A percentile compares a stretch with the other conserved stretches of the same genome.
Evolutionary conservation across 2,113 vertebrate genomes (phyloP).

Genomic region (Capra hircus): DNA sequence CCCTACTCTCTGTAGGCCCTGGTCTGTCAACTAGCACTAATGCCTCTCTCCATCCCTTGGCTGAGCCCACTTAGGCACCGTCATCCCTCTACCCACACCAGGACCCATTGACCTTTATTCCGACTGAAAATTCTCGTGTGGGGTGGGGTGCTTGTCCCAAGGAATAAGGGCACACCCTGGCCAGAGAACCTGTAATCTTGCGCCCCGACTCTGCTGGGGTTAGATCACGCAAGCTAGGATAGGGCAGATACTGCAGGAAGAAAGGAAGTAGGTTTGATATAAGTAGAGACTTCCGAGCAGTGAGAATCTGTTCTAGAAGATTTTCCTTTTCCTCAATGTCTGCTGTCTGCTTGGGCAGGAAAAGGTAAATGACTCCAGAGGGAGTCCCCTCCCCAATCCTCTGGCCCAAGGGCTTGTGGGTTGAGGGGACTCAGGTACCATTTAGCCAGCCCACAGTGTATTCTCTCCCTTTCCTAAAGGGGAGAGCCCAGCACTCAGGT

Average conservation of each 20-base stretch:
- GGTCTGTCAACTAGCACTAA: background rate
- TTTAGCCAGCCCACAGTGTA: background rate
- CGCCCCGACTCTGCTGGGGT: background rate
- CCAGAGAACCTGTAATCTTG: background rate
- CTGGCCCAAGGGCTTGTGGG: background rate
- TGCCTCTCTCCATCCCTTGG: background rate
- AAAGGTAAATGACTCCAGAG: background rate
- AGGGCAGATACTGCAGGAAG: background rate
- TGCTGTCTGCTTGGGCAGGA: background rate
- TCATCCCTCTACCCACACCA: background rate
- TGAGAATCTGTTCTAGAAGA: background rate
- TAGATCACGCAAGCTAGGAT: background rate
- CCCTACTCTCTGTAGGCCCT: background rate
- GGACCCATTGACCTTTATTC: background rate
- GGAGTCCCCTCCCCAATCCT: background rate
- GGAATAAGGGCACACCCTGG: background rate
- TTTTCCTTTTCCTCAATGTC: background rate
- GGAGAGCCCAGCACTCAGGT: constrained; percentile 37
- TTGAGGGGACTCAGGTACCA: background rate
- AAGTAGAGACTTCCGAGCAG: constrained; percentile 7
- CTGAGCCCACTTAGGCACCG: background rate
- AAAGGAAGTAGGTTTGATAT: constrained; percentile 1
- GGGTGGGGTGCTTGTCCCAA: background rate
- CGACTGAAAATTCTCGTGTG: background rate
- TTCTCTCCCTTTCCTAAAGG: background rate